These are phyloP conservation scores for Cistogaster globosa DNA, from an alignment of 2,888 invertebrate genomes.

Conservation along the genomic window DNA sequence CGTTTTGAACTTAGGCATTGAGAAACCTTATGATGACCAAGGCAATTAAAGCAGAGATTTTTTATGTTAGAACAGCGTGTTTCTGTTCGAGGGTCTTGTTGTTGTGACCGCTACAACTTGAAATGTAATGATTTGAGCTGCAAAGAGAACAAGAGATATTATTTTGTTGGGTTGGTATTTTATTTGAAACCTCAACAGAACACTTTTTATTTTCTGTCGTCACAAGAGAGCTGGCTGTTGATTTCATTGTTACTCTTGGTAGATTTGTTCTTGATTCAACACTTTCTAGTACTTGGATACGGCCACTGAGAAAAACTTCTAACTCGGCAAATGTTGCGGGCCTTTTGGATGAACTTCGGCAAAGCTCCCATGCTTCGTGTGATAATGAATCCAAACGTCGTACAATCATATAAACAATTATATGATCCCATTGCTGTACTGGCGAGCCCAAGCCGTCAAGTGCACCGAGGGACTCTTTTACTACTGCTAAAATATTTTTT, in stretches of 20 bases:
- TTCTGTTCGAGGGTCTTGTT: neutral
- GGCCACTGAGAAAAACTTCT: neutral
- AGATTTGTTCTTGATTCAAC: neutral
- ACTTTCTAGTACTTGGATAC: conserved; percentile 4
- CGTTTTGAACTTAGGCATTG: conserved; percentile 15
- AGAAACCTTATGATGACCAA: conserved; percentile 13
- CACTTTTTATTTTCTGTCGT: neutral
- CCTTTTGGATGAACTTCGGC: no score
- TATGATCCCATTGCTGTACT: no score
- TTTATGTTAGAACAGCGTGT: neutral
- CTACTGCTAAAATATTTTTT: no score
- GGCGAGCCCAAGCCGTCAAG: no score
- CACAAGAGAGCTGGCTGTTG: neutral
- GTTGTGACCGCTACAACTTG: neutral
- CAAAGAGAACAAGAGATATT: conserved; percentile 30
- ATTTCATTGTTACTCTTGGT: neutral
- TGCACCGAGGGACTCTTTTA: no score
- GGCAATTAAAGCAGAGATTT: conserved; percentile 20
- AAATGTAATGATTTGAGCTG: conserved; percentile 24
- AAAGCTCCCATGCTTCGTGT: no score
- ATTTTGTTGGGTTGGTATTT: neutral
- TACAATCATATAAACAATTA: conserved; percentile 16
- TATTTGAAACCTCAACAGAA: conserved; percentile 30
- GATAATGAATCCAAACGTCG: conserved; percentile 26
- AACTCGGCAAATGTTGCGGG: conserved; percentile 13